Percentiles rank a stretch among this genome's conserved stretches.
phyloP scores from a whole-genome alignment of 2,113 vertebrate genomes.

The Tachycineta bicolor region DNA sequence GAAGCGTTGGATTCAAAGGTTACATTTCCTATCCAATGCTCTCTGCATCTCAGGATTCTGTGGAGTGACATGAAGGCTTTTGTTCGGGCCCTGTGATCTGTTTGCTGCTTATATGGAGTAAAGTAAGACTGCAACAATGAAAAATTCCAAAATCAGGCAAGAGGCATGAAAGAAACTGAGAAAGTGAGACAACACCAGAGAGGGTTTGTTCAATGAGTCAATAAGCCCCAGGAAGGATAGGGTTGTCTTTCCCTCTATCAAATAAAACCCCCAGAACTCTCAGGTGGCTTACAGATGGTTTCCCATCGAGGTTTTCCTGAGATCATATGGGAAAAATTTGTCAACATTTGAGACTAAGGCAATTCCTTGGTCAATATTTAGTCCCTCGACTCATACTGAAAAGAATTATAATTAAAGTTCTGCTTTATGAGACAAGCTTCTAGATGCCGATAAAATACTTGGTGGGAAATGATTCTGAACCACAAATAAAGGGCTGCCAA shows the following conservation, averaged over 20 bases:
- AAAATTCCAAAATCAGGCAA: background rate
- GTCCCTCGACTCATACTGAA: background rate
- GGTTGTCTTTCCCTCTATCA: background rate
- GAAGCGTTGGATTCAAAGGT: background rate
- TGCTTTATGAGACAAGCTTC: conserved; percentile 13
- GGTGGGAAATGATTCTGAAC: background rate
- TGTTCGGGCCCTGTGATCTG: background rate
- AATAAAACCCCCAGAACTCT: background rate
- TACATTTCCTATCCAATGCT: background rate
- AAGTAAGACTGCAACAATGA: background rate
- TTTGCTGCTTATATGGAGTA: background rate
- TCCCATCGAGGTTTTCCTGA: background rate
- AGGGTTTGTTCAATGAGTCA: background rate
- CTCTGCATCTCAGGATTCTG: background rate
- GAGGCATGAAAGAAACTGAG: background rate
- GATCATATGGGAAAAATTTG: conserved; percentile 24
- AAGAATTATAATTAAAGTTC: conserved; percentile 12
- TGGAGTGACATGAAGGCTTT: background rate
- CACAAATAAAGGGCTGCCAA: background rate
- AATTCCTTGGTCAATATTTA: conserved; percentile 27
- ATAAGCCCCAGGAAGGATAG: background rate
- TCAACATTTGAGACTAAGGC: background rate
- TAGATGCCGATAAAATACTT: conserved; percentile 9
- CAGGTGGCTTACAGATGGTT: conserved; percentile 32
- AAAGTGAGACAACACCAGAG: background rate